Evolutionary conservation across 2,113 vertebrate species (phyloP), one percentile per base, ranked within the genome.

Genomic region (Tyto alba): DNA sequence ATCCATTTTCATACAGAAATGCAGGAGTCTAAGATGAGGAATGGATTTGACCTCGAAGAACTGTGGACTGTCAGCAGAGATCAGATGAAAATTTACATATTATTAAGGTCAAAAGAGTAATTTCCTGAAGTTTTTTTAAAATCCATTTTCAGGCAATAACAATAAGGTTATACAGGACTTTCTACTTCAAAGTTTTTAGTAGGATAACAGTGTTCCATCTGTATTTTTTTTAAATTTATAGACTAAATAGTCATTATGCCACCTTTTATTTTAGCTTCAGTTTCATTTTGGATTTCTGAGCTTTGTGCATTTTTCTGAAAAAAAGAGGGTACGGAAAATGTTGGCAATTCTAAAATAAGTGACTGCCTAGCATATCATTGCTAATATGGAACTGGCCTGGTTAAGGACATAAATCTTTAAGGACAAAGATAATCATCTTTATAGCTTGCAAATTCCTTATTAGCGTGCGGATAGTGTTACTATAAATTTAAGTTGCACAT

Each of bases 391-490:
- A 89, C 66, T 87, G 75, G 89, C 52, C 67, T 93, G 88, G 88
- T 93, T 95, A 94, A 97, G 82, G 89, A 86, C 8, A 25, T 89
- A 89, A 82, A 87, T 97, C 94, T 98, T 97, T 97, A 97, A 97
- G 93, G 96, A 95, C 91, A 92, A 95, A 97, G 96, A 97, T 95
- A 94, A 92, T 96, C 48, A 96, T 98, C 96, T 96, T 93, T 97
- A 96, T 95, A 96, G 68, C 77, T 97, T 98, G 77, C 94, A 96
- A 97, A 97, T 96, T 98, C 95, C 95, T 97, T 98, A 97, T 98
- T 98, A 98, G 90, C 0, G 22, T 96, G 88, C 18, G 66, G 97
- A 96, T 97, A 98, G 80, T 95, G 88, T 97, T 97, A 97, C 97
- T 93, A 94, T 97, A 98, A 97, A 97, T 98, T 97, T 95, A 97